Conservation (phyloP, 2,797 vertebrate species). For the Cyclopterus lumpus region DNA sequence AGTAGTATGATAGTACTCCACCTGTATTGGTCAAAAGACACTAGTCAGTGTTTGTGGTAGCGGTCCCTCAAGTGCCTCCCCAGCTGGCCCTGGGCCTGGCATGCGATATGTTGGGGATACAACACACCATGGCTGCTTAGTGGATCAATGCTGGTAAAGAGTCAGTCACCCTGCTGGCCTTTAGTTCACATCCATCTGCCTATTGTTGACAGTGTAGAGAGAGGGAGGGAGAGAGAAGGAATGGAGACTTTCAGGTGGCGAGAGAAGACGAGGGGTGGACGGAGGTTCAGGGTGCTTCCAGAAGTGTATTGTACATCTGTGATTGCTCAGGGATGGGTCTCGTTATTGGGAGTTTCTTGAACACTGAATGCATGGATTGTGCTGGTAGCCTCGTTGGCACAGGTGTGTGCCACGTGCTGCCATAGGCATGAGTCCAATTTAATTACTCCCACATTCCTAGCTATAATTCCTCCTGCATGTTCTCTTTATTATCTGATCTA, state of each 20-base stretch:
- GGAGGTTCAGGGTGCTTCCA: slow-evolving; percentile 12
- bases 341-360: slow-evolving; percentile 6
- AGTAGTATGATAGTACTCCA: not conserved
- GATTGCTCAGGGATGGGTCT: not conserved
- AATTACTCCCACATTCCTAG: slow-evolving; percentile 24
- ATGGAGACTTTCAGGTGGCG: slow-evolving; percentile 3
- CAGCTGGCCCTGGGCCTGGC: slow-evolving; percentile 13
- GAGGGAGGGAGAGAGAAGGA: not conserved
- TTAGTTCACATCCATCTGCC: slow-evolving; percentile 31
- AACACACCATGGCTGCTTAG: slow-evolving; percentile 11
- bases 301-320: slow-evolving; percentile 26
- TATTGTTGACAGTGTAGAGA: slow-evolving; percentile 16
- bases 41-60: not conserved
- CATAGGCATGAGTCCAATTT: not conserved
- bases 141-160: slow-evolving; percentile 15
- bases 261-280: slow-evolving; percentile 2
- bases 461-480: not conserved
- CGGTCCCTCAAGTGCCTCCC: slow-evolving; percentile 3
- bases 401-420: slow-evolving; percentile 38
- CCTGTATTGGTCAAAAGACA: not conserved
- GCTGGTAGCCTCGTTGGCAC: slow-evolving; percentile 17
- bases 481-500: not conserved
- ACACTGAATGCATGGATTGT: slow-evolving; percentile 12
- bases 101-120: slow-evolving; percentile 15
- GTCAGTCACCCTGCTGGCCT: slow-evolving; percentile 14